These are phyloP conservation scores for Argyra leucocephala DNA, from an alignment of 2,888 invertebrate species.

Conservation along the genomic window DNA sequence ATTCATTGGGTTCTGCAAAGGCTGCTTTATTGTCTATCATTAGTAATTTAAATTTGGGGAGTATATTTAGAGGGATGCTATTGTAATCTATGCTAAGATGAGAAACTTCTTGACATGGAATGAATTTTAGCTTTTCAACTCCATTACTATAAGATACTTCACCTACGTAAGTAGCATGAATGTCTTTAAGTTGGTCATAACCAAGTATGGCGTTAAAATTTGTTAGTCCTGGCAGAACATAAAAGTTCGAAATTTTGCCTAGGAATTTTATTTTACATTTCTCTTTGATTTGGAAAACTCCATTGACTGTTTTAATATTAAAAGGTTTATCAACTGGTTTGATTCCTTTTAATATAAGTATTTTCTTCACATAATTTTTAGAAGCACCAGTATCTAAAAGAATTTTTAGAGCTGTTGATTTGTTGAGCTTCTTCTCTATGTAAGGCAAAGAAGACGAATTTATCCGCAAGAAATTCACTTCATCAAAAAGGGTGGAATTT, in stretches of 20 bases:
- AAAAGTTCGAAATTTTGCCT: not conserved
- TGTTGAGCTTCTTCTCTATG: too few species aligned
- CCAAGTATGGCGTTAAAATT: too few species aligned
- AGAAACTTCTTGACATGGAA: not conserved
- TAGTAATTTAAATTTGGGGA: not conserved
- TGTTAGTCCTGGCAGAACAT: not conserved
- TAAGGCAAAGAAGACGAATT: too few species aligned
- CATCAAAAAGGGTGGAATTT: too few species aligned
- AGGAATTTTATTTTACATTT: not conserved
- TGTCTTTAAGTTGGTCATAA: too few species aligned
- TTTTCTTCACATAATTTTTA: not conserved
- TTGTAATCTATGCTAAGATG: not conserved
- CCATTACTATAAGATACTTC: too few species aligned
- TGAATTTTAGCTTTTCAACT: not conserved
- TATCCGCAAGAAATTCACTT: too few species aligned
- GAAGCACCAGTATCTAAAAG: not conserved
- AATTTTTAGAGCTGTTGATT: too few species aligned
- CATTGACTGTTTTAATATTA: not conserved
- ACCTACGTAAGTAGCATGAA: too few species aligned
- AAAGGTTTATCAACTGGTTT: not conserved
- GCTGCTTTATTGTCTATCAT: not conserved
- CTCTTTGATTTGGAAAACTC: not conserved
- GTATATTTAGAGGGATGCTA: not conserved
- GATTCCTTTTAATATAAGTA: not conserved
- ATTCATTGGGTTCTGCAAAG: not conserved